These are phyloP conservation scores for Orestias chungarensis DNA, from an alignment of 2,797 vertebrate genomes.

Conservation along the genomic window DNA sequence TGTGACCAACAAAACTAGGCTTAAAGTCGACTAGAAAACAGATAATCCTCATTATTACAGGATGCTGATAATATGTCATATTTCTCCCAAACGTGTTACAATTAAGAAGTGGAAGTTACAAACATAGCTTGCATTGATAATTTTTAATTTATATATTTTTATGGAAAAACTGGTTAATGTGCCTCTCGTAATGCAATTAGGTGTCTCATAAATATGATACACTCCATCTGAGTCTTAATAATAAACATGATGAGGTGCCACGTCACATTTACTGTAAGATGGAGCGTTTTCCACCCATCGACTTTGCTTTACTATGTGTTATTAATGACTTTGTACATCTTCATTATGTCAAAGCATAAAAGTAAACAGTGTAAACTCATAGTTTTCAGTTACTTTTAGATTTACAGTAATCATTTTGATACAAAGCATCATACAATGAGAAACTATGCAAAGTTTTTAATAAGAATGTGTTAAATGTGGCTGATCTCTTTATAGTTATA, in stretches of 20 bases:
- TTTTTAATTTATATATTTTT: not conserved
- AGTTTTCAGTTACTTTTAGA: not conserved
- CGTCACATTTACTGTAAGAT: not conserved
- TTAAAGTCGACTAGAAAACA: not conserved
- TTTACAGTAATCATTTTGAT: not conserved
- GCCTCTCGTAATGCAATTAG: not conserved
- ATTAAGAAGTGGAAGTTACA: not conserved
- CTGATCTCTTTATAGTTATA: not conserved
- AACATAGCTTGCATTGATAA: not conserved
- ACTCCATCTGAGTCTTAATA: not conserved
- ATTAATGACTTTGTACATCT: not conserved
- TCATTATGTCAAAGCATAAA: not conserved
- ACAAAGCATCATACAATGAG: not conserved
- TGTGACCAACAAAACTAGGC: not conserved
- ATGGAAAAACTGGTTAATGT: not conserved
- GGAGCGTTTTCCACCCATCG: not conserved
- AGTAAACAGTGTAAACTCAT: too few species aligned
- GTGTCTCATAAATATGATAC: not conserved
- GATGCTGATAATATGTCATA: not conserved
- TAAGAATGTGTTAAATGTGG: not conserved
- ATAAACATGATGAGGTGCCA: not conserved
- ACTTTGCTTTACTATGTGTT: not conserved
- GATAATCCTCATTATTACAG: not conserved
- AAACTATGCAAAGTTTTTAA: not conserved
- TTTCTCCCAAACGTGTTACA: not conserved